Evolutionary conservation across 2,797 vertebrate species (phyloP).

Genomic region (Ficedula albicollis): DNA sequence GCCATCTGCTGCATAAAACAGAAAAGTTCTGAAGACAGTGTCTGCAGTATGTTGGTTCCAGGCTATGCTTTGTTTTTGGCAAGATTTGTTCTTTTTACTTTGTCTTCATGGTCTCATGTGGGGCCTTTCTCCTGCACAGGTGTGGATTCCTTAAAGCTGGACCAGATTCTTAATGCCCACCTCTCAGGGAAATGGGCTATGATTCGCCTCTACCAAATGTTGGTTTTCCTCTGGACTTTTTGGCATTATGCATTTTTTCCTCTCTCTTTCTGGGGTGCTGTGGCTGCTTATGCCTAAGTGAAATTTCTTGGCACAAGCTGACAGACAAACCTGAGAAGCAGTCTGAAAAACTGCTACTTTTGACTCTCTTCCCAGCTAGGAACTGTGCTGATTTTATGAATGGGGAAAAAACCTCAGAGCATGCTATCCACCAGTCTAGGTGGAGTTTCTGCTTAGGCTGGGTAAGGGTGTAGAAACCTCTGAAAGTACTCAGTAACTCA

Average conservation of each 20-base stretch:
- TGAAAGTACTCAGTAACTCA: not conserved
- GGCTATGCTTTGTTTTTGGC: not conserved
- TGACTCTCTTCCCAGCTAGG: not conserved
- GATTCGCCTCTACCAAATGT: not conserved
- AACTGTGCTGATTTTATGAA: not conserved
- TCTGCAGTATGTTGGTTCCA: not conserved
- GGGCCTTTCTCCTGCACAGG: not conserved
- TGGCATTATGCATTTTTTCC: rapidly evolving
- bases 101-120: rapidly evolving
- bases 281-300: not conserved
- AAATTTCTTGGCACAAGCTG: slow-evolving; percentile 20
- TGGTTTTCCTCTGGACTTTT: not conserved
- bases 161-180: not conserved
- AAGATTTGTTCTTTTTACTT: not conserved
- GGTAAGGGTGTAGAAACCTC: not conserved
- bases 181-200: not conserved
- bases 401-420: not conserved
- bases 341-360: not conserved
- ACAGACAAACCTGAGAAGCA: not conserved
- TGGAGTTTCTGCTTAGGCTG: not conserved
- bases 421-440: not conserved
- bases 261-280: not conserved
- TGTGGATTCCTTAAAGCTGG: not conserved
- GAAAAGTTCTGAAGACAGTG: not conserved
- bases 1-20: not conserved